A percentile compares a stretch with the other conserved stretches of the same genome.
These are phyloP conservation scores for Bhutanitis thaidina DNA, from an alignment of 2,888 invertebrate genomes.

Conservation along the genomic window DNA sequence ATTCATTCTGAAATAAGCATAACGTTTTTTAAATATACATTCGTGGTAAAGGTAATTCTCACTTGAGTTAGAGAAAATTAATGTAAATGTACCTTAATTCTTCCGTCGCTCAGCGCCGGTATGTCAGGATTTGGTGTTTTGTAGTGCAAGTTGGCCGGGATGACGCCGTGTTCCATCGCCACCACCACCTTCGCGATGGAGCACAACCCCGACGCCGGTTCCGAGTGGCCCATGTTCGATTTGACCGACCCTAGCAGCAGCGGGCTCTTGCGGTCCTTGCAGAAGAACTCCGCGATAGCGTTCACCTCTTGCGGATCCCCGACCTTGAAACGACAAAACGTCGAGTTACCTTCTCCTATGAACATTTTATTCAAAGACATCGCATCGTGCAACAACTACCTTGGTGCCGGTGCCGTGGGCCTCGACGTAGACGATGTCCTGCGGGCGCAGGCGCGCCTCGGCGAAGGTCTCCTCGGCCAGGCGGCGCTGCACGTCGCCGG, in stretches of 20 bases:
- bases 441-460: conserved; percentile 90
- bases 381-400: conserved; percentile 47
- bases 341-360: too few species aligned
- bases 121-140: conserved; percentile 92
- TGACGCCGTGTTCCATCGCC: conserved; percentile 93
- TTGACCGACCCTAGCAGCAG: conserved; percentile 97
- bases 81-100: conserved; percentile 85
- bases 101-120: conserved; percentile 93
- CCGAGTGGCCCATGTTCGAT: conserved; percentile 99
- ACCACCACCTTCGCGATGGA: conserved; percentile 94
- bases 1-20: too few species aligned
- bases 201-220: conserved; percentile 95
- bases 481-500: conserved; percentile 88
- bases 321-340: conserved; percentile 58
- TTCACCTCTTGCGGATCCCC: conserved; percentile 99
- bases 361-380: too few species aligned
- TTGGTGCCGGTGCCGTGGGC: conserved; percentile 99
- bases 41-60: too few species aligned
- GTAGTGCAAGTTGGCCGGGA: conserved; percentile 96
- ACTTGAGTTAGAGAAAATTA: background rate
- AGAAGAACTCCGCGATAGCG: conserved; percentile 95
- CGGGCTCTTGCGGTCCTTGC: conserved; percentile 88
- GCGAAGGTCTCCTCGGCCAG: conserved; percentile 92
- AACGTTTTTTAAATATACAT: too few species aligned
- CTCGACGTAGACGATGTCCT: conserved; percentile 94